Percentiles rank a stretch among this genome's conserved stretches.
Conservation (phyloP, 2,888 invertebrate genomes). For the Osmoderma eremita region DNA sequence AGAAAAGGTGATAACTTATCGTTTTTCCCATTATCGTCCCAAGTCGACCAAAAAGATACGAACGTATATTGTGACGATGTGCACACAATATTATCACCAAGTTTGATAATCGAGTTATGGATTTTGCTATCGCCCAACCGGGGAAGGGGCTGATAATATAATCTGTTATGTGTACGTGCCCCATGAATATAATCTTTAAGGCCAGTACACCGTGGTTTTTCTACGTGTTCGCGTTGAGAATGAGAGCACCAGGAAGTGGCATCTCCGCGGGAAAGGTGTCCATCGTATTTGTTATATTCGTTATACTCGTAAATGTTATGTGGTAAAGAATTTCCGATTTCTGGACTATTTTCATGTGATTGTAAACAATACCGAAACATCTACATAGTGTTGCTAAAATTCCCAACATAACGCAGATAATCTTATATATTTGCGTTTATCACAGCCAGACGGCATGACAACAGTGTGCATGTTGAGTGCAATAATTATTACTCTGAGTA, state of each 20-base stretch:
- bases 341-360: neutral
- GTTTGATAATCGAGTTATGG: conserved; percentile 60
- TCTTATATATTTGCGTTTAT: too few species aligned
- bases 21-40: conserved; percentile 54
- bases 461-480: too few species aligned
- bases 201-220: conserved; percentile 55
- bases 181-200: conserved; percentile 51
- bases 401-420: conserved; percentile 2
- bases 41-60: conserved; percentile 53
- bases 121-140: conserved; percentile 57
- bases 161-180: conserved; percentile 51
- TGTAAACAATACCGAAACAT: neutral
- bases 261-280: conserved; percentile 11
- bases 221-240: conserved; percentile 51
- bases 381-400: conserved; percentile 4
- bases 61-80: conserved; percentile 58
- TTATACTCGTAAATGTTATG: neutral
- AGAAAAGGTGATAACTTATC: conserved; percentile 60
- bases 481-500: too few species aligned
- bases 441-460: too few species aligned
- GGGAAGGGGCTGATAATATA: conserved; percentile 60
- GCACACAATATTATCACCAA: conserved; percentile 60
- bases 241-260: conserved; percentile 37
- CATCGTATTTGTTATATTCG: neutral
- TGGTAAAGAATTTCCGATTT: neutral